Conservation (phyloP, 2,888 invertebrate species). For the Uloborus plumipes region DNA sequence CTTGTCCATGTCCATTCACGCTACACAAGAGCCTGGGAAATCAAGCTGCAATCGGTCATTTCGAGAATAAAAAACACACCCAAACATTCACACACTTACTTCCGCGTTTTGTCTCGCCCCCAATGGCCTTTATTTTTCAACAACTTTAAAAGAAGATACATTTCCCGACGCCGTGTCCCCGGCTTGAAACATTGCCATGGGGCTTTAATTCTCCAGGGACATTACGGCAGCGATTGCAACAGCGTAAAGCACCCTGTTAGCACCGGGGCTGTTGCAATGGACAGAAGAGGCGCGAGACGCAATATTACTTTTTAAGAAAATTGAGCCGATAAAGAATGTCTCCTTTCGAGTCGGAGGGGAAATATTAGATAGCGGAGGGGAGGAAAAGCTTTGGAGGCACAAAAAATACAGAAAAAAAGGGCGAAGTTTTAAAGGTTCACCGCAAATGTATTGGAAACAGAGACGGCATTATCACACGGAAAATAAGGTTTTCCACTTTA, state of each 20-base stretch:
- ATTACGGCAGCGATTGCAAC: slow-evolving; percentile 32
- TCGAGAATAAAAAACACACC: slow-evolving; percentile 1
- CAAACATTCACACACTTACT: slow-evolving; percentile 7
- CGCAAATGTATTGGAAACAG: slow-evolving; percentile 57
- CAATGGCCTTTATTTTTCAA: slow-evolving; percentile 23
- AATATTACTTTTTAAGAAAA: slow-evolving; percentile 32
- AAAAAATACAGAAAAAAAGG: slow-evolving; percentile 25
- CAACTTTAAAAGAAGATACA: slow-evolving; percentile 42
- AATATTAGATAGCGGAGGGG: slow-evolving; percentile 13
- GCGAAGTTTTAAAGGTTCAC: slow-evolving; percentile 49
- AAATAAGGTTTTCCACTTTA: slow-evolving; percentile 20
- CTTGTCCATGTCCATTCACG: slow-evolving; percentile 44
- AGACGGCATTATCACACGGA: background rate
- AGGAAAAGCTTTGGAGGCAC: background rate
- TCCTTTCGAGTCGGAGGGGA: background rate
- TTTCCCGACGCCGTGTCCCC: slow-evolving; percentile 33
- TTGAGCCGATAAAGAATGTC: slow-evolving; percentile 20
- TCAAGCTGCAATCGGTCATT: slow-evolving; percentile 46
- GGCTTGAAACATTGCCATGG: slow-evolving; percentile 45
- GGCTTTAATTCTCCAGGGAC: slow-evolving; percentile 31
- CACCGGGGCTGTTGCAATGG: slow-evolving; percentile 2
- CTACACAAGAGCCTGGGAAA: slow-evolving; percentile 47
- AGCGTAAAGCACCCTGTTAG: slow-evolving; percentile 33
- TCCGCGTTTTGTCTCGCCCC: slow-evolving; percentile 10
- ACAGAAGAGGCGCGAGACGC: background rate